Percentiles rank a stretch among this genome's conserved stretches.
Conservation (phyloP, 2,797 vertebrate species). For the Fringilla coelebs region DNA sequence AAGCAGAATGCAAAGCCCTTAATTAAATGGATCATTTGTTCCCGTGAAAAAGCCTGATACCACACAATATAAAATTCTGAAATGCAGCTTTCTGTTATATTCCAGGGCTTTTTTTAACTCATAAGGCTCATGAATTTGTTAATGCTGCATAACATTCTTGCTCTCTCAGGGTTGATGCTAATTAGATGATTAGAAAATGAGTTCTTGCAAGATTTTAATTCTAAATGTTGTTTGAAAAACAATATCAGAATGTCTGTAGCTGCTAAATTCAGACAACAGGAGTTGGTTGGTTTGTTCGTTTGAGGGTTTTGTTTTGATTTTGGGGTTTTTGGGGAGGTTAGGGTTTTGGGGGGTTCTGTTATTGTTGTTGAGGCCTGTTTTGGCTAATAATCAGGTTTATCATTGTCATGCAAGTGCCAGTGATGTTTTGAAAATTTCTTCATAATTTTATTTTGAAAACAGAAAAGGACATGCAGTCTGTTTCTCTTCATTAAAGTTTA, state of each 20-base stretch:
- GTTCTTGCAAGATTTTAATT: neutral
- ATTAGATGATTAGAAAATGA: constrained; percentile 19
- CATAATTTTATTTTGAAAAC: neutral
- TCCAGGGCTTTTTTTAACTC: neutral
- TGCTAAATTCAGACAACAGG: neutral
- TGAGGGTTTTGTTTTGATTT: neutral
- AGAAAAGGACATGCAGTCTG: neutral
- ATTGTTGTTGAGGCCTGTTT: neutral
- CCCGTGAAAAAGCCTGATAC: constrained; percentile 23
- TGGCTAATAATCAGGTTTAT: neutral
- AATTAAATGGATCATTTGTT: constrained; percentile 56
- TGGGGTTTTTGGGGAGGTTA: fast-evolving
- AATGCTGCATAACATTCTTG: constrained; percentile 3
- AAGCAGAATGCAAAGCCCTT: constrained; percentile 1
- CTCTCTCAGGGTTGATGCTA: neutral
- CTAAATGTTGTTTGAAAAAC: constrained; percentile 5
- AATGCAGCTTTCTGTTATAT: constrained; percentile 26
- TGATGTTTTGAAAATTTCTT: neutral
- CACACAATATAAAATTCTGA: neutral
- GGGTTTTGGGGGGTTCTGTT: neutral
- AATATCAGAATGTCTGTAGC: neutral
- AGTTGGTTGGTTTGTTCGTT: neutral
- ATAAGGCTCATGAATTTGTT: constrained; percentile 28
- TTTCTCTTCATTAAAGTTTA: neutral
- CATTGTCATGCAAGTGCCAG: neutral